A percentile compares a stretch with the other conserved stretches of the same genome.
Evolutionary conservation across 2,113 vertebrate species (phyloP).

Genomic region (Porphyrio hochstetteri): DNA sequence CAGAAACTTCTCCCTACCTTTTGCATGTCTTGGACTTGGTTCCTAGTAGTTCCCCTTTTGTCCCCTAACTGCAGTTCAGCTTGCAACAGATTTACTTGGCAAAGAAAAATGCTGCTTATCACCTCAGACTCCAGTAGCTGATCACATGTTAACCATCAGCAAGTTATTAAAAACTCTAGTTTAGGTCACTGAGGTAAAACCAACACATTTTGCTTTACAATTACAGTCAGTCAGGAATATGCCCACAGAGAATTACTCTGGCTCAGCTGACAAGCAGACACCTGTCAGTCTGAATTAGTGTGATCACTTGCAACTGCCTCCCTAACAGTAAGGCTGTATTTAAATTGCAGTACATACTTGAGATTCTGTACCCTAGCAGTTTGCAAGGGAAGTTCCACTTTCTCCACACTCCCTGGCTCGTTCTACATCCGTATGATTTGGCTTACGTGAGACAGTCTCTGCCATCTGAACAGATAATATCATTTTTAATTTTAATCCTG

Average conservation of each 20-base stretch:
- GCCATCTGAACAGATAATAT: background rate
- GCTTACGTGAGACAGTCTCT: background rate
- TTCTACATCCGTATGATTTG: background rate
- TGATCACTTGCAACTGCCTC: background rate
- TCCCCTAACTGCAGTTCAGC: background rate
- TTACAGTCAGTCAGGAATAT: background rate
- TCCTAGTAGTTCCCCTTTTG: background rate
- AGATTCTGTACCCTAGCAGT: background rate
- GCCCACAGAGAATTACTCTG: background rate
- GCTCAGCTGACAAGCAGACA: background rate
- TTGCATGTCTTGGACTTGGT: background rate
- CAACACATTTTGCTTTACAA: background rate
- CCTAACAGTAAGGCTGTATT: background rate
- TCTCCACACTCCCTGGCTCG: background rate
- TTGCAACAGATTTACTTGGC: background rate
- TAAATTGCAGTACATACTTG: background rate
- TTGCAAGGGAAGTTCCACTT: background rate
- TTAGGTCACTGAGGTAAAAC: background rate
- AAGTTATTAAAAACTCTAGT: background rate
- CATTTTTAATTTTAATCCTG: background rate
- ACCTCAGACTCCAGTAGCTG: background rate
- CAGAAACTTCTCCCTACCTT: background rate
- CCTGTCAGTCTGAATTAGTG: background rate
- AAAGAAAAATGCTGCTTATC: background rate
- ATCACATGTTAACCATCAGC: background rate